Conservation (phyloP, 2,888 invertebrate species). For the Erynnis tages region DNA sequence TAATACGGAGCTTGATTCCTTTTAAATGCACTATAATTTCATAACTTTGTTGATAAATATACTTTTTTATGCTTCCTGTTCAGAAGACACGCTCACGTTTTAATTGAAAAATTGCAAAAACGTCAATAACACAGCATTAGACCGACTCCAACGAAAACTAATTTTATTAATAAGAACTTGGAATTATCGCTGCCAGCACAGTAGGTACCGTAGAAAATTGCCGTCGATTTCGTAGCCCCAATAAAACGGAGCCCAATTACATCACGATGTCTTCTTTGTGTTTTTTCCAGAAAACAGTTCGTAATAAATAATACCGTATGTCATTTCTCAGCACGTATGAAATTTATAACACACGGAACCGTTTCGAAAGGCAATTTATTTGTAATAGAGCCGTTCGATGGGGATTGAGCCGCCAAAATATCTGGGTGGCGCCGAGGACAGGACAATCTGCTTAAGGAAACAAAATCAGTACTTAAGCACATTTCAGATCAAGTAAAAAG, state of each 20-base stretch:
- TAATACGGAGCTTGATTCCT: too few species aligned
- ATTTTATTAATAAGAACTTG: background rate
- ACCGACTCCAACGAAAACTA: background rate
- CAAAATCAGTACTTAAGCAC: too few species aligned
- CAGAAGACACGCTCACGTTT: too few species aligned
- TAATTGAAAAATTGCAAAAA: too few species aligned
- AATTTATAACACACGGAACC: conserved; percentile 77
- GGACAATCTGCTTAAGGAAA: background rate
- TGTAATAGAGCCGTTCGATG: conserved; percentile 71
- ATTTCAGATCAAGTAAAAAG: too few species aligned
- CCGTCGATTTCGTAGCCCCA: conserved; percentile 45
- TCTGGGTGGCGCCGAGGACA: conserved; percentile 29
- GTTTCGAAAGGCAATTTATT: conserved; percentile 78
- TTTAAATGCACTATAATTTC: too few species aligned
- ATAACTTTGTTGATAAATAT: too few species aligned
- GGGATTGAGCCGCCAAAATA: conserved; percentile 45
- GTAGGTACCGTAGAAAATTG: conserved; percentile 9
- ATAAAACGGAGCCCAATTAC: conserved; percentile 75
- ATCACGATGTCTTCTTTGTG: conserved; percentile 76
- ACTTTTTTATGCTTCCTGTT: too few species aligned
- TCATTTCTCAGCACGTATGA: conserved; percentile 82
- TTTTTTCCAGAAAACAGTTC: conserved; percentile 61
- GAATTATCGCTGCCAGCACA: conserved; percentile 4
- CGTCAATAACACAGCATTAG: too few species aligned
- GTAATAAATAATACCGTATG: conserved; percentile 81